Percentiles rank a stretch among this genome's conserved stretches.
Conservation (phyloP, 2,888 invertebrate species). For the Acleris sparsana region DNA sequence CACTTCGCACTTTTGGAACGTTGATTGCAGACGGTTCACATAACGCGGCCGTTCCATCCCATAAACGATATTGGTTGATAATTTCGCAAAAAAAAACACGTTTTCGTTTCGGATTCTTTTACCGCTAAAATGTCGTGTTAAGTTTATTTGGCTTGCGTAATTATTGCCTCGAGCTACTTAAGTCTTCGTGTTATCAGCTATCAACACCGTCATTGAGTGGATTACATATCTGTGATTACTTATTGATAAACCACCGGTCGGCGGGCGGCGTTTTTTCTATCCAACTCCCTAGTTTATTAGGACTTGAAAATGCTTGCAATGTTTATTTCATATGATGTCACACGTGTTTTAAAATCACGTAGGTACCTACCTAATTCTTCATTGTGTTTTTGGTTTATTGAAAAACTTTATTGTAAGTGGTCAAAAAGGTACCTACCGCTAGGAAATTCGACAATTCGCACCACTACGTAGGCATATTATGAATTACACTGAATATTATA, state of each 20-base stretch:
- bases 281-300: not conserved
- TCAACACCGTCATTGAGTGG: slow-evolving; percentile 3
- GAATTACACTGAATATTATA: too few species aligned
- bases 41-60: slow-evolving; percentile 8
- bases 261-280: not conserved
- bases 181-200: slow-evolving; percentile 22
- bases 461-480: too few species aligned
- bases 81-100: slow-evolving; percentile 19
- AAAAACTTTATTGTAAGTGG: too few species aligned
- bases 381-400: too few species aligned
- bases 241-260: slow-evolving; percentile 8
- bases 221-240: slow-evolving; percentile 32
- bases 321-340: slow-evolving; percentile 4
- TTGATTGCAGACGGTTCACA: slow-evolving; percentile 12
- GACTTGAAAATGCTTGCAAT: not conserved
- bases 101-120: not conserved
- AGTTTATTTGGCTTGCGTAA: slow-evolving; percentile 16
- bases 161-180: slow-evolving; percentile 5
- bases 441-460: too few species aligned
- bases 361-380: not conserved
- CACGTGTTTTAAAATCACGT: not conserved
- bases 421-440: too few species aligned
- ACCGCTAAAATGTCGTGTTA: not conserved
- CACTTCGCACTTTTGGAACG: slow-evolving; percentile 14
- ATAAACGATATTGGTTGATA: slow-evolving; percentile 15